These are phyloP conservation scores for Eupithecia exiguata DNA, from an alignment of 2,888 invertebrate genomes.

Conservation along the genomic window DNA sequence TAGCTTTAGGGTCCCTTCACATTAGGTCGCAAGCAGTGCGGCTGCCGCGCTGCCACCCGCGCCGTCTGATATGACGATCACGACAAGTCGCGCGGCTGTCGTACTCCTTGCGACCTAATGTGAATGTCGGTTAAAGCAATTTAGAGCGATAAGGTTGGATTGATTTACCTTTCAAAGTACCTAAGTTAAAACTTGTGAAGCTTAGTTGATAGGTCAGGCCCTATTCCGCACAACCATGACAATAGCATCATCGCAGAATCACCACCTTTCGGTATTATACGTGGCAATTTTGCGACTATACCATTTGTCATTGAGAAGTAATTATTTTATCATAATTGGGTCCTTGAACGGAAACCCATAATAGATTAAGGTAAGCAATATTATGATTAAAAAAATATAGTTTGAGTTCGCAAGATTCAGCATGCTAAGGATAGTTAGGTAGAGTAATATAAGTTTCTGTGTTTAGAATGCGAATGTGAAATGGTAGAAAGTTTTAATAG, in stretches of 20 bases:
- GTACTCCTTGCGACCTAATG: no score
- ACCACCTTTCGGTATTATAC: background rate
- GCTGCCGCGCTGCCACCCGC: no score
- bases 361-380: background rate
- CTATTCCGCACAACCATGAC: background rate
- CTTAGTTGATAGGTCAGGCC: background rate
- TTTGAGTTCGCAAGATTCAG: slow-evolving; percentile 33
- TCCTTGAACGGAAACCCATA: background rate
- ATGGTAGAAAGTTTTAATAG: background rate
- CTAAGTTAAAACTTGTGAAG: background rate
- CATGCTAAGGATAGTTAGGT: slow-evolving; percentile 27
- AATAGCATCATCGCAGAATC: background rate
- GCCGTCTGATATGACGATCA: no score
- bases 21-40: no score
- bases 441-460: background rate
- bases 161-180: background rate
- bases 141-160: background rate
- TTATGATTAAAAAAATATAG: background rate
- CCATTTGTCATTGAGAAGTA: background rate
- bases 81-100: no score
- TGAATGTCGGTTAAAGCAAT: no score
- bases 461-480: background rate
- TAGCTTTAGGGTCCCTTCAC: no score
- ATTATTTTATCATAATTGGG: background rate
- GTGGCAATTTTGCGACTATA: background rate